A percentile compares a stretch with the other conserved stretches of the same genome.
These are phyloP conservation scores for Orientallactaga sibirica DNA, from an alignment of 2,797 vertebrate genomes.

Conservation along the genomic window DNA sequence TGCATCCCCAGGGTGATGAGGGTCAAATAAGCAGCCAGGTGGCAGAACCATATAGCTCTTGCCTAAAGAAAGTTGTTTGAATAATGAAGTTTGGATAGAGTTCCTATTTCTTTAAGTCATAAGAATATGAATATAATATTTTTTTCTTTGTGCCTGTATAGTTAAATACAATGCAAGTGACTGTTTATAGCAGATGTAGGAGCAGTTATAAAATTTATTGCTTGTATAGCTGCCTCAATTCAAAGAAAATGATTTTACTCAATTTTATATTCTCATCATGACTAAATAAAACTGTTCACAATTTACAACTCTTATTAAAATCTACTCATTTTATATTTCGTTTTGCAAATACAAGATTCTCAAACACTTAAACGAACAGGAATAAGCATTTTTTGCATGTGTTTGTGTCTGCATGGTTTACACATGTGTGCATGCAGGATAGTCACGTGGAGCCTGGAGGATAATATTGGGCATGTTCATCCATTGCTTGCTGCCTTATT, in stretches of 20 bases:
- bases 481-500: too few relatives aligned
- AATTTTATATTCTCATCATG: neutral
- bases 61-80: neutral
- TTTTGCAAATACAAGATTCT: neutral
- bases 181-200: neutral
- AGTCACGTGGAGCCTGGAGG: too few relatives aligned
- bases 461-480: too few relatives aligned
- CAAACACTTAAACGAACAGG: neutral
- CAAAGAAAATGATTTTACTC: neutral
- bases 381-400: too few relatives aligned
- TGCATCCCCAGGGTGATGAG: neutral
- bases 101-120: neutral
- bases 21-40: neutral
- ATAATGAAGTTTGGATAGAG: neutral
- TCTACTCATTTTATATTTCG: slow-evolving; percentile 19
- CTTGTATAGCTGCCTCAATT: neutral
- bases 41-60: neutral
- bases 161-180: neutral
- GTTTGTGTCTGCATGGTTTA: too few relatives aligned
- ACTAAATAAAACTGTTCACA: neutral
- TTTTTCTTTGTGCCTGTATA: neutral
- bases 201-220: slow-evolving; percentile 1
- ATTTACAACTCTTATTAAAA: neutral
- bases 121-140: neutral
- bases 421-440: too few relatives aligned